These are phyloP conservation scores for Tricholauxania praeusta DNA, from an alignment of 2,888 invertebrate species.

Conservation along the genomic window DNA sequence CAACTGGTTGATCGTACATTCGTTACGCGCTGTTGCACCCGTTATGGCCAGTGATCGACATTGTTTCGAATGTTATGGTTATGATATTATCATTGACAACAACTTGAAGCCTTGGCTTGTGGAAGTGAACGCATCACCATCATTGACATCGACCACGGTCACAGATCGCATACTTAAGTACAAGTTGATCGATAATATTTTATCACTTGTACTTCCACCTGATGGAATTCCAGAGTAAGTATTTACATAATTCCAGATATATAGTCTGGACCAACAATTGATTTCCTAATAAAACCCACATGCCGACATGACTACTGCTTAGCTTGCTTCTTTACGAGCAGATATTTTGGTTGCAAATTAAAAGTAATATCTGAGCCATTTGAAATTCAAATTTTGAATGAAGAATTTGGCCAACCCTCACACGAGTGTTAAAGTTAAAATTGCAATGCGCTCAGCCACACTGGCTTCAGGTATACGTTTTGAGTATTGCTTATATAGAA, in stretches of 20 bases:
- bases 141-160: conserved; percentile 92
- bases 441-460: too few species aligned
- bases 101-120: conserved; percentile 94
- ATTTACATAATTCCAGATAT: background rate
- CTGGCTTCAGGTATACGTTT: too few species aligned
- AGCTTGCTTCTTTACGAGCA: too few species aligned
- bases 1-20: conserved; percentile 91
- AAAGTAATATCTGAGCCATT: too few species aligned
- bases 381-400: too few species aligned
- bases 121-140: conserved; percentile 95
- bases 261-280: background rate
- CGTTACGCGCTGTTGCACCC: conserved; percentile 90
- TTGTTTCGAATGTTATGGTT: conserved; percentile 87
- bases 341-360: too few species aligned
- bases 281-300: too few species aligned
- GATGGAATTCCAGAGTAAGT: conserved; percentile 83
- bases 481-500: too few species aligned
- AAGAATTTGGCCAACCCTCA: too few species aligned
- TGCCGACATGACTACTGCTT: too few species aligned
- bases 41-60: conserved; percentile 92
- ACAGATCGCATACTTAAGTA: conserved; percentile 95
- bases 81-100: conserved; percentile 94
- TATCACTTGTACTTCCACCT: conserved; percentile 90
- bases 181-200: conserved; percentile 92
- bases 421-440: too few species aligned